Percentiles rank a stretch among this genome's conserved stretches.
Evolutionary conservation across 2,888 invertebrate species (phyloP).

Genomic region (Vandiemenella viatica): DNA sequence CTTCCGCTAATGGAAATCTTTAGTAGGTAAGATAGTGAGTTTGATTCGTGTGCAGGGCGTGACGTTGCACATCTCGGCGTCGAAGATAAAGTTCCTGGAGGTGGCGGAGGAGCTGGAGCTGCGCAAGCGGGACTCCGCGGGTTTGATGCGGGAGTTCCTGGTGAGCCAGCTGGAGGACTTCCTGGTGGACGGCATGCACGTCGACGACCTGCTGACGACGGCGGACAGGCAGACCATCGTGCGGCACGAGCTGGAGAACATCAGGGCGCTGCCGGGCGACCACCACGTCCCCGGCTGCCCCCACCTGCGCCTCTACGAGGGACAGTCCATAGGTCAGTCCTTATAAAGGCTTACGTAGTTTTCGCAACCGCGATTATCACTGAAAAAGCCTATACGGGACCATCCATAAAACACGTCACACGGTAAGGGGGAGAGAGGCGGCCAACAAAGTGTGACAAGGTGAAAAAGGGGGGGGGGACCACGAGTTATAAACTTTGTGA

Average conservation of each 20-base stretch:
- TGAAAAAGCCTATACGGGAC: too few relatives aligned
- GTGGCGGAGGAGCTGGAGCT: conserved; percentile 50
- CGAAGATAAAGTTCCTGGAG: conserved; percentile 44
- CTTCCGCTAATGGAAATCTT: too few relatives aligned
- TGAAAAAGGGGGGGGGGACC: too few relatives aligned
- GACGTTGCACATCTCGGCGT: conserved; percentile 43
- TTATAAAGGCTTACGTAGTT: too few relatives aligned
- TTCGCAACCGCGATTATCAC: too few relatives aligned
- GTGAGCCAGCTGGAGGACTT: conserved; percentile 39
- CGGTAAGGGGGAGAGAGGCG: too few relatives aligned
- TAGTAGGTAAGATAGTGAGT: too few relatives aligned
- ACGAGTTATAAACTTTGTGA: too few relatives aligned
- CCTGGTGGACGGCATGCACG: conserved; percentile 27
- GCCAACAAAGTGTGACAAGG: too few relatives aligned
- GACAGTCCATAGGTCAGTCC: conserved; percentile 41
- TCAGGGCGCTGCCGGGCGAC: conserved; percentile 42
- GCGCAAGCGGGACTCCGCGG: conserved; percentile 39
- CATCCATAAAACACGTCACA: too few relatives aligned
- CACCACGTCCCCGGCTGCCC: conserved; percentile 44
- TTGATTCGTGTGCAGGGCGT: conserved; percentile 27
- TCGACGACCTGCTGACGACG: conserved; percentile 43
- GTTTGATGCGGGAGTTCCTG: conserved; percentile 43
- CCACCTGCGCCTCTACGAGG: conserved; percentile 37
- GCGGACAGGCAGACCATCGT: conserved; percentile 54
- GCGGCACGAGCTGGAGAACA: conserved; percentile 45